Evolutionary conservation across 2,888 invertebrate genomes (phyloP), one percentile per base, ranked within the genome.

Genomic region (Oscheius sp.): DNA sequence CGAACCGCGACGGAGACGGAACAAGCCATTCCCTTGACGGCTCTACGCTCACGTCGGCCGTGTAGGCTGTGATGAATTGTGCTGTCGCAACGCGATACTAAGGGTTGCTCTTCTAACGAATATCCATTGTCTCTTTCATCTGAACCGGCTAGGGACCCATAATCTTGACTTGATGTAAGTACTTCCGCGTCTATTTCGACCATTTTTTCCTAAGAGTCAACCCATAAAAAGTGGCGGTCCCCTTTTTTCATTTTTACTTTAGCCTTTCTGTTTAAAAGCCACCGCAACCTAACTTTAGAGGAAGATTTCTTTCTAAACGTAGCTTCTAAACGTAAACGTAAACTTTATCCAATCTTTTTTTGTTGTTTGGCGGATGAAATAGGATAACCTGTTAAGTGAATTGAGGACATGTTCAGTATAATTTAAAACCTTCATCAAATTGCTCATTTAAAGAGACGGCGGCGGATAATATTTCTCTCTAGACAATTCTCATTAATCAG

Each of bases 1-100:
- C 63, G 45, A 35, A 35, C 35, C 35, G n/a, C n/a, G 35, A 35
- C 35, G 63, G 63, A 63, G 63, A 63, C 52, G 52, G 52, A 66
- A 52, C 66, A 29, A 66, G 52, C 27, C 66, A 66, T 66, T 66
- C 66, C 66, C 66, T 61, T 61, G 66, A 52, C 66, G 66, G 66
- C 66, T 49, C 52, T 35, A 52, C 66, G 52, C 21, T 66, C 66
- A 66, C 66, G 52, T 27, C 66, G 25, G 35, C 23, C 18, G 23
- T 49, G 66, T 66, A 61, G 45, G 43, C 25, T 9, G 66, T 66
- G 66, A 66, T 66, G 66, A 66, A 66, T 66, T 64, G 64, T 46
- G 64, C 45, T 64, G 64, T 52, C 52, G 66, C 66, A 66, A 49
- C 7, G 52, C 46, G 64, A 64, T 64, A n/a, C 49, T 55, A 25